Percentiles rank a stretch among this genome's conserved stretches.
phyloP scores from a whole-genome alignment of 2,888 invertebrate genomes.

The Alviniconcha strummeri region DNA sequence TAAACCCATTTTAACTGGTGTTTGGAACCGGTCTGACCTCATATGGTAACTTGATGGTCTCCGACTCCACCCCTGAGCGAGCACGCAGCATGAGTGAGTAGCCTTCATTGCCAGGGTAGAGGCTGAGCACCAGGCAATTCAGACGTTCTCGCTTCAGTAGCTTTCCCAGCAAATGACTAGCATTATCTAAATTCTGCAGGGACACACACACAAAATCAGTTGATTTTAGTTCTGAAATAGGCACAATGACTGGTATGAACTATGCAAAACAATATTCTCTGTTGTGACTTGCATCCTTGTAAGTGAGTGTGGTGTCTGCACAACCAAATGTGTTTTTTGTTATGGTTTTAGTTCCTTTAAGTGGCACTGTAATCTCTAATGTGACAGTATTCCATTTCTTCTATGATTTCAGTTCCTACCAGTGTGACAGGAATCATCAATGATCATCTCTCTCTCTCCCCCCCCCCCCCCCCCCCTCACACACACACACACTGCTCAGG shows the following conservation, averaged over 20 bases:
- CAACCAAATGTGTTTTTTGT: background rate
- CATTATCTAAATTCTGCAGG: conserved; percentile 57
- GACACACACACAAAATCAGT: background rate
- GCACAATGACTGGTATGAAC: conserved; percentile 51
- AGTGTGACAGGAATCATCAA: background rate
- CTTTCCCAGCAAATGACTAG: conserved; percentile 83
- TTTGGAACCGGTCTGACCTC: conserved; percentile 76
- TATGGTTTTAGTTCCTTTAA: background rate
- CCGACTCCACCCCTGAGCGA: conserved; percentile 64
- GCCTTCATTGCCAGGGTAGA: conserved; percentile 94
- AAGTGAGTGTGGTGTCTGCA: background rate
- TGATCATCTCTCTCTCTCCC: background rate
- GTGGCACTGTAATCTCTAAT: background rate
- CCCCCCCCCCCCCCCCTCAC: background rate
- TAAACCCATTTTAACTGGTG: too few relatives aligned
- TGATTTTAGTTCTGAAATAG: background rate
- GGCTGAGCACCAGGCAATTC: conserved; percentile 91
- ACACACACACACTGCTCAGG: background rate
- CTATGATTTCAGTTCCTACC: background rate
- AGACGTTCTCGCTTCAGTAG: conserved; percentile 89
- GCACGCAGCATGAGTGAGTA: conserved; percentile 81
- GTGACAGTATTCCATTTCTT: background rate
- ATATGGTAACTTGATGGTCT: conserved; percentile 79
- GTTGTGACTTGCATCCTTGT: background rate
- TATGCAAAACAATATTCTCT: background rate